Percentiles rank a stretch among this genome's conserved stretches.
phyloP scores from a whole-genome alignment of 1,140 invertebrate genomes.

The Scaptomyza montana region DNA sequence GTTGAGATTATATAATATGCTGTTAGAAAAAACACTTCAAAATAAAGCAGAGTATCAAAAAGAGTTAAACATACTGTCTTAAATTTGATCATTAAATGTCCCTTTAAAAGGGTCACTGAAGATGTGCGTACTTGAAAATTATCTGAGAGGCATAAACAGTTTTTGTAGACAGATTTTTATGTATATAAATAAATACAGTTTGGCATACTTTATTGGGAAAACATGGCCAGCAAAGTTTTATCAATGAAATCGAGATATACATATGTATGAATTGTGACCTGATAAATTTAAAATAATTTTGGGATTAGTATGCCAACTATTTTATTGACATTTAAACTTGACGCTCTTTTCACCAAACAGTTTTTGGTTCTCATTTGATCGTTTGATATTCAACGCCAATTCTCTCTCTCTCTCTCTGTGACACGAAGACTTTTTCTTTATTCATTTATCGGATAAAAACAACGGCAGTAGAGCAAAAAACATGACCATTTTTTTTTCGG shows the following conservation, averaged over 20 bases:
- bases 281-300: slow-evolving; percentile 2
- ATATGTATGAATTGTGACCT: slow-evolving; percentile 1
- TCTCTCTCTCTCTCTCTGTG: slow-evolving; percentile 28
- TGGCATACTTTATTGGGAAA: slow-evolving; percentile 21
- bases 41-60: slow-evolving; percentile 46
- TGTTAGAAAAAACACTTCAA: slow-evolving; percentile 31
- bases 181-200: slow-evolving; percentile 21
- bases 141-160: slow-evolving; percentile 32
- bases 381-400: slow-evolving; percentile 36
- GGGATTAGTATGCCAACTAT: slow-evolving; percentile 13
- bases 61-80: slow-evolving; percentile 24
- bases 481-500: slow-evolving; percentile 62
- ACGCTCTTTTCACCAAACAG: slow-evolving; percentile 33
- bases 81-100: background rate
- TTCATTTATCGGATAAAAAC: slow-evolving; percentile 56
- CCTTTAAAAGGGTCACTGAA: slow-evolving; percentile 23
- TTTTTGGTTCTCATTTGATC: slow-evolving; percentile 17
- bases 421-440: slow-evolving; percentile 52
- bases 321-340: slow-evolving; percentile 30
- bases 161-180: background rate
- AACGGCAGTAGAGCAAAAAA: slow-evolving; percentile 70
- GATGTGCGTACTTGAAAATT: slow-evolving; percentile 34
- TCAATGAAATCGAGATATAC: slow-evolving; percentile 59
- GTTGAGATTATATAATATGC: slow-evolving; percentile 62
- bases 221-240: slow-evolving; percentile 56